These are phyloP conservation scores for Myotis davidii DNA, from an alignment of 2,113 vertebrate genomes.

Conservation along the genomic window DNA sequence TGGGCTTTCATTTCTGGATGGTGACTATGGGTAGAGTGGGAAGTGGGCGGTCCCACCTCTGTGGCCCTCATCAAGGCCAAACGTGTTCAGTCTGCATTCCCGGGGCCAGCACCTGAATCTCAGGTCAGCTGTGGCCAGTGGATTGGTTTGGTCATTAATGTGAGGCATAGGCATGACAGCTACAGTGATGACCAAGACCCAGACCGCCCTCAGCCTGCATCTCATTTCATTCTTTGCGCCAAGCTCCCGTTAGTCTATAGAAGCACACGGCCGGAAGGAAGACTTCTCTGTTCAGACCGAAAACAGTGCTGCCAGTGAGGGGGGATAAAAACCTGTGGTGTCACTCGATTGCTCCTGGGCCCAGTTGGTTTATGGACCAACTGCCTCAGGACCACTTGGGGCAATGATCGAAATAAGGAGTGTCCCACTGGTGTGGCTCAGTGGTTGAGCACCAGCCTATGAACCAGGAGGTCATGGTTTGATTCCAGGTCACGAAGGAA, in stretches of 20 bases:
- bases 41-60: neutral
- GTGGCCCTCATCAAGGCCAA: neutral
- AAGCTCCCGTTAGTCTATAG: neutral
- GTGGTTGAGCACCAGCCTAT: too few relatives aligned
- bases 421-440: too few relatives aligned
- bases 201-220: neutral
- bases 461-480: too few relatives aligned
- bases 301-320: constrained; percentile 38
- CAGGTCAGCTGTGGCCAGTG: neutral
- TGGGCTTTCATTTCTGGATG: neutral
- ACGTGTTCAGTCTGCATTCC: neutral
- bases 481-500: too few relatives aligned
- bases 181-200: neutral
- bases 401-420: neutral
- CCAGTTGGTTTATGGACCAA: neutral
- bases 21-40: neutral
- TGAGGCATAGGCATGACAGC: neutral
- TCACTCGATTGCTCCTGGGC: neutral
- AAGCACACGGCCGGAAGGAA: neutral
- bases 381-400: neutral
- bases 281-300: neutral
- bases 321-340: neutral
- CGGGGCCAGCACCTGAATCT: neutral
- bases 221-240: neutral
- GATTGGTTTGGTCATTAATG: neutral